Evolutionary conservation across 1,140 invertebrate genomes (phyloP), one percentile per base, ranked within the genome.

Genomic region (Trinorchestia longiramus): DNA sequence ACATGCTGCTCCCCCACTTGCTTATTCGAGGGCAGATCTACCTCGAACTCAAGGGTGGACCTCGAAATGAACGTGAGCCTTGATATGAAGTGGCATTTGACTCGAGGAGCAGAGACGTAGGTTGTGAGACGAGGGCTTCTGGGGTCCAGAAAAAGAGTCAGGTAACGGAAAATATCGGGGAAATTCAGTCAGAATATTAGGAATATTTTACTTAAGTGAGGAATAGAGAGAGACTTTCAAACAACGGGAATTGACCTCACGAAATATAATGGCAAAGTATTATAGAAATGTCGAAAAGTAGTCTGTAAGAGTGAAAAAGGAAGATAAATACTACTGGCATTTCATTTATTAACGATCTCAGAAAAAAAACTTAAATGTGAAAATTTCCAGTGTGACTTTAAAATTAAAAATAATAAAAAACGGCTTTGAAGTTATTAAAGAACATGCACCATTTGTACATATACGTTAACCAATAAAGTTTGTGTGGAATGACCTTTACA

Each of bases 11-110:
- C 36, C 43, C 43, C 43, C 88, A 8, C 92, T 94, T 28, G 40
- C 47, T 23, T 40, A 28, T 92, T 92, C 8, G 19, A 42, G 47
- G 47, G 15, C 62, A 77, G 62, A 15, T 11, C 62, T 1, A 77
- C 62, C 28, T 77, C 62, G 62, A 11, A 23, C 28, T 77, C 15
- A 77, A 77, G 28, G 28, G 62, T 77, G 62, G 11, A 36, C 28
- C 62, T 77, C 41, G 11, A 90, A 41, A 90, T 90, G 88, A 90
- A 42, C n/a, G 88, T 11, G 88, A 90, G 43, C 92, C 23, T 8
- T 1, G 92, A 94, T 17, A 94, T 94, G 92, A 94, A 45, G 44
- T 47, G 92, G 44, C 43, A 40, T 19, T 94, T 94, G 41, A 94
- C 43, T 15, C 41, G 92, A 94, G 88, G 36, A 15, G 23, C 62